These are phyloP conservation scores for Magallana nippona DNA, from an alignment of 2,888 invertebrate genomes.

Conservation along the genomic window DNA sequence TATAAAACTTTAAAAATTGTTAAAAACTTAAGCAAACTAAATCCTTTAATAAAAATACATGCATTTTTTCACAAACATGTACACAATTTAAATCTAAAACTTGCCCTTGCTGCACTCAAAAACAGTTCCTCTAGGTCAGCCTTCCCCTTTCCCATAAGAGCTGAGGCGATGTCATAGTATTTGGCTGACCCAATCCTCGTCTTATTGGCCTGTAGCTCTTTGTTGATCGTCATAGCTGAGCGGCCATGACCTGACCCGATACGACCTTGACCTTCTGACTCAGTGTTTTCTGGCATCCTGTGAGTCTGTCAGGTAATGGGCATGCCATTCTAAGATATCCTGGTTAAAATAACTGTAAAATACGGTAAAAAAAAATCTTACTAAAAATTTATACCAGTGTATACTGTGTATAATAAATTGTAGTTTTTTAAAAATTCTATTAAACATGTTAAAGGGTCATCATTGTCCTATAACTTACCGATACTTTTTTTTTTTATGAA, in stretches of 20 bases:
- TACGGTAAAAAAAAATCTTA: background rate
- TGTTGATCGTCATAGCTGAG: conserved; percentile 44
- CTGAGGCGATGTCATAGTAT: conserved; percentile 74
- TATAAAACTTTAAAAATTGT: no score
- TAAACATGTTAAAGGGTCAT: no score
- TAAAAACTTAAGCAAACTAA: no score
- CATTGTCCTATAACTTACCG: no score
- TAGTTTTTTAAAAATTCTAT: no score
- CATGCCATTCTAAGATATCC: conserved; percentile 13
- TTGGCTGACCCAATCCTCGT: conserved; percentile 55
- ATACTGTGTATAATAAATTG: no score
- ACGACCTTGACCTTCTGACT: conserved; percentile 32
- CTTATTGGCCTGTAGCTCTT: conserved; percentile 45
- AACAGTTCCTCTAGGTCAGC: conserved; percentile 72
- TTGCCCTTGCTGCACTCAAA: conserved; percentile 73
- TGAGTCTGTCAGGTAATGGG: conserved; percentile 8
- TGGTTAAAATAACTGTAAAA: background rate
- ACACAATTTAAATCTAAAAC: conserved; percentile 29
- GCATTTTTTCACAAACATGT: no score
- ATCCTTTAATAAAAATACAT: no score
- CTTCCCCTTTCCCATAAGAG: conserved; percentile 68
- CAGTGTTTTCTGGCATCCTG: conserved; percentile 46
- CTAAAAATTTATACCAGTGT: no score
- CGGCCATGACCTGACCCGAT: conserved; percentile 37
- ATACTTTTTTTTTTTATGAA: no score